Evolutionary conservation across 2,888 invertebrate genomes (phyloP), one percentile per base, ranked within the genome.

Genomic region (Cyaniris semiargus): DNA sequence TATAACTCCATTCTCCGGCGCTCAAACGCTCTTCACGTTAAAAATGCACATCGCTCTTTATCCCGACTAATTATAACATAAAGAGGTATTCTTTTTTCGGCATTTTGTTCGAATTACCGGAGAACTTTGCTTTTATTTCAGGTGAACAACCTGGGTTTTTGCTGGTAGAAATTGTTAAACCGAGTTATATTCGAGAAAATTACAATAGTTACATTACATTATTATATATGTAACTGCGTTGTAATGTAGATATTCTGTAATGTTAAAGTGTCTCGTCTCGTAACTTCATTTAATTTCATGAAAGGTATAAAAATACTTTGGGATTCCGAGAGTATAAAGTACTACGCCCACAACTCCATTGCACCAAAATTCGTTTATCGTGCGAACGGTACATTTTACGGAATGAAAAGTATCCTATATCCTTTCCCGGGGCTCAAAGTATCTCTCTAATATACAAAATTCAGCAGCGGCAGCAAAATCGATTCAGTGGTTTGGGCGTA

Each of bases 41-140:
- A 72, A 72, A 72, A 72, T 72, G 71, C 38, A 72, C 44, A 72
- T 44, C 71, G 71, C 71, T 72, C 44, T 72, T 38, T 72, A 72
- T 72, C 21, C 13, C 44, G n/a, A 72, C 71, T 72, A 34, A 72
- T 72, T 72, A 72, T 72, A 44, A 72, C 44, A 21, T 21, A 58
- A 58, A 58, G 58, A 21, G 58, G 58, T 21, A 58, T 21, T n/a
- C n/a, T n/a, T 58, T 21, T 10, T 21, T 8, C n/a, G 10, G 58
- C 21, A 21, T 58, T 58, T 21, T 58, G 58, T 58, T 58, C 10
- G 58, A 58, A 58, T 58, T 10, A 58, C 8, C 21, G 58, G 1
- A 10, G 8, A 58, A 58, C 21, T 58, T 56, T n/a, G 56, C 56
- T 56, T 58, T 58, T 58, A 58, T 58, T 58, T 10, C 58, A 58